Conservation (phyloP, 2,797 vertebrate genomes). For the Atherinosoma microstoma region DNA sequence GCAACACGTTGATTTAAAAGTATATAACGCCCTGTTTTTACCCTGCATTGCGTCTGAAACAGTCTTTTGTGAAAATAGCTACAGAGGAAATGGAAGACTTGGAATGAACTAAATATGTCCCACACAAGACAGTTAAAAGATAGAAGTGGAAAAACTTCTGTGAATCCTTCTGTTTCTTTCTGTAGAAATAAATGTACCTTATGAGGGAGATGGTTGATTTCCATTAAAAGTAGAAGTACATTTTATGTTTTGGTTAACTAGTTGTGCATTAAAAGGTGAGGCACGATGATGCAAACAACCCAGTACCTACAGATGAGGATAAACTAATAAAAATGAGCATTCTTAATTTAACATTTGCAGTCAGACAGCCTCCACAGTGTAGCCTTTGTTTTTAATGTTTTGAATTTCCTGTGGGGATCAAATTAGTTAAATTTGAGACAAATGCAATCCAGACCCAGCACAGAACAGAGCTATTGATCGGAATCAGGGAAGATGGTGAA, state of each 20-base stretch:
- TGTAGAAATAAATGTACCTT: not conserved
- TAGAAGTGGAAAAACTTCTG: not conserved
- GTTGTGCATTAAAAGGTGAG: not conserved
- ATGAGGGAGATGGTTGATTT: not conserved
- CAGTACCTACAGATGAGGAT: not conserved
- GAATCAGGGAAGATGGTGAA: too few species aligned
- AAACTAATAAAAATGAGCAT: too few species aligned
- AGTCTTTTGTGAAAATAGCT: not conserved
- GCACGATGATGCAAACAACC: not conserved
- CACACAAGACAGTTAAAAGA: conserved; percentile 8
- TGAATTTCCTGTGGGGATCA: too few species aligned
- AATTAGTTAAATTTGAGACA: too few species aligned
- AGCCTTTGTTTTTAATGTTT: too few species aligned
- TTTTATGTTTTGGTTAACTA: not conserved
- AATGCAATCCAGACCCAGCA: too few species aligned
- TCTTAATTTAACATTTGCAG: too few species aligned
- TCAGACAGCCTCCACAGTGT: too few species aligned
- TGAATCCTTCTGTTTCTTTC: conserved; percentile 1
- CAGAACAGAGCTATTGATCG: too few species aligned
- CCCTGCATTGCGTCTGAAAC: too few species aligned
- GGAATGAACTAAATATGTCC: not conserved
- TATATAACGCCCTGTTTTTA: not conserved
- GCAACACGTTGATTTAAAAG: not conserved
- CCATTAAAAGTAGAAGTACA: conserved; percentile 4
- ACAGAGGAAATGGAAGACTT: not conserved